Conservation (phyloP, 2,888 invertebrate species). For the Drosophila imparisetae region DNA sequence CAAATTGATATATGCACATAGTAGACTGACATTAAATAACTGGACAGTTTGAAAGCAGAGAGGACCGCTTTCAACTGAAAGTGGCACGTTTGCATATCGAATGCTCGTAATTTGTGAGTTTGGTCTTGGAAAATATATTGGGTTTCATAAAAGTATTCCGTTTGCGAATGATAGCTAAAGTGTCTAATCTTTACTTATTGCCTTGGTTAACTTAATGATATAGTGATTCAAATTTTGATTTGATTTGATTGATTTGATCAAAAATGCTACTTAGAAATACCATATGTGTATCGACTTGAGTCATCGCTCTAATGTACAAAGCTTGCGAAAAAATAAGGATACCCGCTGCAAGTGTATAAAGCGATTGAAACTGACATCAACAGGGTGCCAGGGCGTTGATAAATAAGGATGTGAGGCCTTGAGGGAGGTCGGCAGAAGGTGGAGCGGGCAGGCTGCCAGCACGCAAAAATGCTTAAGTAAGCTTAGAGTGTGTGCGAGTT, state of each 20-base stretch:
- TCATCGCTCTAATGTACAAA: background rate
- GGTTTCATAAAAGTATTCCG: background rate
- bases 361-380: slow-evolving; percentile 65
- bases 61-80: background rate
- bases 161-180: background rate
- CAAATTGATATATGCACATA: background rate
- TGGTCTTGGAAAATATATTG: background rate
- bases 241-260: no score
- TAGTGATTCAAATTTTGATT: background rate
- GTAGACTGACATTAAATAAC: background rate
- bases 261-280: background rate
- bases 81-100: background rate
- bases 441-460: slow-evolving; percentile 26
- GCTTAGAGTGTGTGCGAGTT: slow-evolving; percentile 51
- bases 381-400: slow-evolving; percentile 7
- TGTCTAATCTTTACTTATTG: background rate
- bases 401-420: slow-evolving; percentile 1
- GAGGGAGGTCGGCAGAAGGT: background rate
- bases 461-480: slow-evolving; percentile 73
- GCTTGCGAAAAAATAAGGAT: background rate
- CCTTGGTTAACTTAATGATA: background rate
- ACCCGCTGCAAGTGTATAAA: background rate
- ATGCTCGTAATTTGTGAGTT: background rate
- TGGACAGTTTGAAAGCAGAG: background rate
- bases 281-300: background rate